Percentiles rank a stretch among this genome's conserved stretches.
phyloP scores from a whole-genome alignment of 2,797 vertebrate genomes.

The Pagetopsis macropterus region DNA sequence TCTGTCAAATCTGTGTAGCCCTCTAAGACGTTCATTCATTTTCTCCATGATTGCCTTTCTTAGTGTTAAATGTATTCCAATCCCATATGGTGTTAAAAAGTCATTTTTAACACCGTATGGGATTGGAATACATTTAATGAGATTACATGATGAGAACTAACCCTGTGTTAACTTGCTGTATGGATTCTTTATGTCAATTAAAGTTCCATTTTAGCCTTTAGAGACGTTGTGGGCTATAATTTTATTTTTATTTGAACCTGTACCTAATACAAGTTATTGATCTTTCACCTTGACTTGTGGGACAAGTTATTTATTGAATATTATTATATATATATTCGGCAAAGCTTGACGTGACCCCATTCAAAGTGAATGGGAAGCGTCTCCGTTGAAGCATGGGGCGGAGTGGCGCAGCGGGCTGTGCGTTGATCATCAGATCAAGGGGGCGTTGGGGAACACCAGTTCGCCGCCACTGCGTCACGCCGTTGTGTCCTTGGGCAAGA shows the following conservation, averaged over 20 bases:
- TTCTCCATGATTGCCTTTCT: slow-evolving; percentile 66
- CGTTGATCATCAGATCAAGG: too few species aligned
- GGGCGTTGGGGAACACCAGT: too few species aligned
- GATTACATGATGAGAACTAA: neutral
- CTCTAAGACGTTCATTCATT: slow-evolving; percentile 53
- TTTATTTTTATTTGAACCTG: neutral
- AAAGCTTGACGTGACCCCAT: too few species aligned
- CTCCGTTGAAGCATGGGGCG: too few species aligned
- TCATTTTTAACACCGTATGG: slow-evolving; percentile 53
- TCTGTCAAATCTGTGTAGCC: slow-evolving; percentile 63
- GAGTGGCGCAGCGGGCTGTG: too few species aligned
- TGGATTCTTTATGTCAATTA: neutral
- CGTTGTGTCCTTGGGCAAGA: too few species aligned
- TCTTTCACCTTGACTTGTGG: too few species aligned
- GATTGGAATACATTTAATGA: slow-evolving; percentile 29
- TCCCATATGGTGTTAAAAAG: neutral
- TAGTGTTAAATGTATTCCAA: slow-evolving; percentile 7
- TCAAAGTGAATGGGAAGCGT: too few species aligned
- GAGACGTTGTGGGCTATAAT: neutral
- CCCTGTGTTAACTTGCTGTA: slow-evolving; percentile 1
- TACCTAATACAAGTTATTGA: neutral
- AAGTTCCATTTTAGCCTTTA: too few species aligned
- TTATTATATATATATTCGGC: too few species aligned
- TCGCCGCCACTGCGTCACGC: too few species aligned
- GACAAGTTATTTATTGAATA: too few species aligned